phyloP scores from a whole-genome alignment of 1,140 invertebrate species.

The Stegodyphus dumicola region DNA sequence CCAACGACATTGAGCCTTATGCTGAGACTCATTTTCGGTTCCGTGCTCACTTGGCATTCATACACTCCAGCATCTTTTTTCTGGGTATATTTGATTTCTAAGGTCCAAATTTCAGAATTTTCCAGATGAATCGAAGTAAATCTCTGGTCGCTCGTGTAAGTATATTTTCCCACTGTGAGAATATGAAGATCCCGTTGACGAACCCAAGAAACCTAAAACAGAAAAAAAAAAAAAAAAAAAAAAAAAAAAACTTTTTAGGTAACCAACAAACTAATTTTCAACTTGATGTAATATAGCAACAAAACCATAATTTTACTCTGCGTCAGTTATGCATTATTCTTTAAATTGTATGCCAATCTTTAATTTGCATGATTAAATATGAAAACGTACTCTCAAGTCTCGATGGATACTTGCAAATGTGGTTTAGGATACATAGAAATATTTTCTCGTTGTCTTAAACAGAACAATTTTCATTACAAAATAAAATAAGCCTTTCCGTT shows the following conservation, averaged over 20 bases:
- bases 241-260: too few species aligned
- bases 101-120: slow-evolving; percentile 88
- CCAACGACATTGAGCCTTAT: slow-evolving; percentile 87
- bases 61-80: slow-evolving; percentile 88
- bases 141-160: slow-evolving; percentile 92
- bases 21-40: slow-evolving; percentile 84
- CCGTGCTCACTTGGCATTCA: slow-evolving; percentile 91
- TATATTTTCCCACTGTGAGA: slow-evolving; percentile 86
- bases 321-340: too few species aligned
- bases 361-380: too few species aligned
- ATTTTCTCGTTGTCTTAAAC: too few species aligned
- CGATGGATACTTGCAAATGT: too few species aligned
- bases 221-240: slow-evolving; percentile 43
- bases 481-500: too few species aligned
- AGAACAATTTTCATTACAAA: too few species aligned
- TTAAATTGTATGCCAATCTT: too few species aligned
- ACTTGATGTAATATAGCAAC: too few species aligned
- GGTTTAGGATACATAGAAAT: too few species aligned
- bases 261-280: background rate
- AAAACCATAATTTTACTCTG: too few species aligned
- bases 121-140: slow-evolving; percentile 86
- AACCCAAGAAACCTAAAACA: slow-evolving; percentile 88
- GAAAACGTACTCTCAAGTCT: too few species aligned
- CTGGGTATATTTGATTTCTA: slow-evolving; percentile 92
- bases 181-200: slow-evolving; percentile 89